phyloP scores from a whole-genome alignment of 2,797 vertebrate species.

The Sebastes cheni region DNA sequence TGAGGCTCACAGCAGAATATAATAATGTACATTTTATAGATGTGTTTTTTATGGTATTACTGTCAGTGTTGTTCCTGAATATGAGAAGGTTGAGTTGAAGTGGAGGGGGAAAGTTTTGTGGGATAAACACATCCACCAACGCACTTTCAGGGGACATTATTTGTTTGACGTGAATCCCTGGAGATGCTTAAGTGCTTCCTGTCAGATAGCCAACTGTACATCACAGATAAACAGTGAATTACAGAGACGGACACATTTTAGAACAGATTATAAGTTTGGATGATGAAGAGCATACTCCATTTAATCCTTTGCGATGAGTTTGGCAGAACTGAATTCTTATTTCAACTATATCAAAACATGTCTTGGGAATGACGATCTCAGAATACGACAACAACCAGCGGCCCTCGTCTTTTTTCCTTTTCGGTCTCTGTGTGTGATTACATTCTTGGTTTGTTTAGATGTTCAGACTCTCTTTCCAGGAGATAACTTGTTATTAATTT shows the following conservation, averaged over 20 bases:
- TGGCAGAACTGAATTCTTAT: not conserved
- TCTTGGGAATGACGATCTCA: too few species aligned
- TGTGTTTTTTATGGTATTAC: not conserved
- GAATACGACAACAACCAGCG: too few species aligned
- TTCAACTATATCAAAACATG: not conserved
- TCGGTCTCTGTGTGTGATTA: not conserved
- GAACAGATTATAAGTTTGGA: not conserved
- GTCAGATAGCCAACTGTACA: not conserved
- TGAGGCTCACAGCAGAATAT: not conserved
- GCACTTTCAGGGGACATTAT: not conserved
- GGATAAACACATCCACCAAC: not conserved
- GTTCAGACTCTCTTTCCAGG: not conserved
- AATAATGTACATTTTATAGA: not conserved
- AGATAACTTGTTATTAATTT: not conserved
- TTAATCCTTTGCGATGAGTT: not conserved
- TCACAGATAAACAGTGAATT: not conserved
- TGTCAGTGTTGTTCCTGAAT: not conserved
- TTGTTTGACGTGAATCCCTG: not conserved
- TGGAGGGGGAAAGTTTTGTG: not conserved
- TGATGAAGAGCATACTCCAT: not conserved
- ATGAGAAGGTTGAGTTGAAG: not conserved
- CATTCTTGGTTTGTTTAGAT: too few species aligned
- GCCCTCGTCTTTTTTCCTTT: not conserved
- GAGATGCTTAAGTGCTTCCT: constrained; percentile 18
- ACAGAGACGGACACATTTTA: not conserved